Evolutionary conservation across 2,888 invertebrate species (phyloP).

Genomic region (Macropis europaea): DNA sequence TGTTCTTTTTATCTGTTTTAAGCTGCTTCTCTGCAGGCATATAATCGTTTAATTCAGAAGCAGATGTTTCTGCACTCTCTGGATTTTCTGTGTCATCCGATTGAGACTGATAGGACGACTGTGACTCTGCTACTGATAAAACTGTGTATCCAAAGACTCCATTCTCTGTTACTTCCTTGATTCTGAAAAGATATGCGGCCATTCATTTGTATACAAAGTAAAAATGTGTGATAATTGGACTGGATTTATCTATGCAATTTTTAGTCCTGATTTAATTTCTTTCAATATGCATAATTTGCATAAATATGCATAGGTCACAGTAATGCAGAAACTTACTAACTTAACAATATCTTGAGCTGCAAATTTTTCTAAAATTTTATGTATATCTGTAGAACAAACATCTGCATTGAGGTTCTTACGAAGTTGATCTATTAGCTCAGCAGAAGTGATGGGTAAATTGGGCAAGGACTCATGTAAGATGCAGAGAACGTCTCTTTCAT

Average conservation of each 20-base stretch:
- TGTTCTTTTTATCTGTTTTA: constrained; percentile 73
- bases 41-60: constrained; percentile 70
- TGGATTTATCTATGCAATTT: too few species aligned
- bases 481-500: constrained; percentile 82
- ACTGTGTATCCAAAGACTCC: constrained; percentile 76
- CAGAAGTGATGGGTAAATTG: constrained; percentile 87
- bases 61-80: constrained; percentile 69
- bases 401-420: constrained; percentile 81
- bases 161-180: constrained; percentile 77
- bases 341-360: constrained; percentile 88
- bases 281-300: too few species aligned
- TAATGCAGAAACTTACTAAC: constrained; percentile 71
- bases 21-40: constrained; percentile 71
- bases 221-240: not conserved
- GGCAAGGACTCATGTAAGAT: constrained; percentile 86
- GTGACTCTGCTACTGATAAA: constrained; percentile 71
- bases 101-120: constrained; percentile 65
- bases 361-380: constrained; percentile 89
- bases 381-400: constrained; percentile 84
- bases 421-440: constrained; percentile 83
- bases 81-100: constrained; percentile 68
- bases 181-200: constrained; percentile 56
- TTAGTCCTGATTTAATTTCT: too few species aligned
- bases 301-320: too few species aligned
- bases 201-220: not conserved